Conservation (phyloP, 2,113 vertebrate genomes). For the Oxyruncus cristatus region DNA sequence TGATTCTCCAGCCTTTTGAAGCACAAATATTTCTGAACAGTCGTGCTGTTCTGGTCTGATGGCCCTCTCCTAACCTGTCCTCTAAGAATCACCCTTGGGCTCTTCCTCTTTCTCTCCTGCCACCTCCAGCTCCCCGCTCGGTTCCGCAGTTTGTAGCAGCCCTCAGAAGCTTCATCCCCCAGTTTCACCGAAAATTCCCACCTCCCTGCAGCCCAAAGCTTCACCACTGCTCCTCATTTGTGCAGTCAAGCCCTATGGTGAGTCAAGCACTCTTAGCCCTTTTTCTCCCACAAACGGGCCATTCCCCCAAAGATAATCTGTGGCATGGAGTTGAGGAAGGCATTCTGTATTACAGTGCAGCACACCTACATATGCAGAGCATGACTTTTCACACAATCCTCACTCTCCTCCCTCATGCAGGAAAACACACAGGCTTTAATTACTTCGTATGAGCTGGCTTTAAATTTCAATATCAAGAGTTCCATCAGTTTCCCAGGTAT, state of each 20-base stretch:
- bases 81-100: neutral
- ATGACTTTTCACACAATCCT: neutral
- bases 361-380: neutral
- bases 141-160: neutral
- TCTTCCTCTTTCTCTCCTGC: neutral
- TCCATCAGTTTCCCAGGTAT: conserved; percentile 12
- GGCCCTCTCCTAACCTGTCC: neutral
- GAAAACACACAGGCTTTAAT: neutral
- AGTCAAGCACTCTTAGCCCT: neutral
- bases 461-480: neutral
- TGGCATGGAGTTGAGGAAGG: neutral
- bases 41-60: fast-evolving
- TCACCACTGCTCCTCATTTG: neutral
- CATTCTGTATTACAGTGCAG: neutral
- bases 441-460: neutral
- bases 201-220: neutral
- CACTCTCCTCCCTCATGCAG: neutral
- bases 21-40: neutral
- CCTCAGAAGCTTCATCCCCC: neutral
- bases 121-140: fast-evolving
- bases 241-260: neutral
- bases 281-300: neutral
- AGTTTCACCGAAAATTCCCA: neutral
- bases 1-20: neutral
- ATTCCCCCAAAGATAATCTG: neutral